Percentiles rank a stretch among this genome's conserved stretches.
Evolutionary conservation across 1,140 invertebrate genomes (phyloP).

Genomic region (Pseudomyrmex concolor): DNA sequence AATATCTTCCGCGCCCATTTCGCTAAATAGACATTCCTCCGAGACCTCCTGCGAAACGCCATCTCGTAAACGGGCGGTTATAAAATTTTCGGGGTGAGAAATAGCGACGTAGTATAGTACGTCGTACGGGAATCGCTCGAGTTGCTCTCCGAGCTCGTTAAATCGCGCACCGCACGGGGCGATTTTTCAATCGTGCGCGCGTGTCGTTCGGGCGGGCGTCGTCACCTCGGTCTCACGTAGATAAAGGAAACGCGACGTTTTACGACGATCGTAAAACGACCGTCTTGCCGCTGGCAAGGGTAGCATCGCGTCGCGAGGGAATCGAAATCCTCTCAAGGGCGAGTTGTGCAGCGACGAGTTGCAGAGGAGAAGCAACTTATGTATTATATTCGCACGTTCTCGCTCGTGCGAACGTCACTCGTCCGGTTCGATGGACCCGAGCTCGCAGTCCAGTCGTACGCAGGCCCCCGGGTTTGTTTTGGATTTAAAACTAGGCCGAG

Average conservation of each 20-base stretch:
- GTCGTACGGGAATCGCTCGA: slow-evolving; percentile 35
- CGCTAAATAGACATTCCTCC: slow-evolving; percentile 21
- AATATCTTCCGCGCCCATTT: slow-evolving; percentile 36
- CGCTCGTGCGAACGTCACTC: neutral
- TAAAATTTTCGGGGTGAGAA: slow-evolving; percentile 61
- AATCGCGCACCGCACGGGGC: slow-evolving; percentile 59
- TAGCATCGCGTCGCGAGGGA: neutral
- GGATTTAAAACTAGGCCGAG: slow-evolving; percentile 81
- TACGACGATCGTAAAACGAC: slow-evolving; percentile 76
- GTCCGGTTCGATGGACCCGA: slow-evolving; percentile 35
- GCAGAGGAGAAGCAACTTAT: neutral
- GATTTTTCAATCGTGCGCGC: slow-evolving; percentile 68
- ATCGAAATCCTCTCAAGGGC: neutral
- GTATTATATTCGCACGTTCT: neutral
- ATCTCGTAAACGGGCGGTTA: slow-evolving; percentile 24
- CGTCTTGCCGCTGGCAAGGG: slow-evolving; percentile 4
- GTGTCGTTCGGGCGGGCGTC: slow-evolving; percentile 47
- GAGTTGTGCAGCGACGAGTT: neutral
- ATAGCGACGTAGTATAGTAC: slow-evolving; percentile 42
- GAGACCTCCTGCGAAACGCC: neutral
- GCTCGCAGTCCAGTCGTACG: slow-evolving; percentile 8
- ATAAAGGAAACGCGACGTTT: slow-evolving; percentile 76
- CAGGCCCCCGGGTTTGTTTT: slow-evolving; percentile 78
- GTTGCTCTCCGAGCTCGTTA: slow-evolving; percentile 54
- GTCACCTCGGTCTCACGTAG: slow-evolving; percentile 67